A percentile compares a stretch with the other conserved stretches of the same genome.
Evolutionary conservation across 2,113 vertebrate genomes (phyloP).

Genomic region (Grammomys dolichurus): DNA sequence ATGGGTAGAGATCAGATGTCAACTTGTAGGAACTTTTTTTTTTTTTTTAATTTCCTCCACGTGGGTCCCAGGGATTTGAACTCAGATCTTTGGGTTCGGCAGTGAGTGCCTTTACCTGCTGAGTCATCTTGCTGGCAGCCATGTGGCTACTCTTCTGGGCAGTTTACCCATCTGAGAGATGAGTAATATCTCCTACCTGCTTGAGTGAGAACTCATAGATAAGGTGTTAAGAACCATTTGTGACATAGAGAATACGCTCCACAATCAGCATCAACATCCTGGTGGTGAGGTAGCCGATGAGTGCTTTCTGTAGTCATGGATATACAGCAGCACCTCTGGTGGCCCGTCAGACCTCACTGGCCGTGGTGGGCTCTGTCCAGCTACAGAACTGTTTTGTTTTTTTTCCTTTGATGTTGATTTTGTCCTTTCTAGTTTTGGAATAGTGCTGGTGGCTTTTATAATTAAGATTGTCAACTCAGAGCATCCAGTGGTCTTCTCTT

Average conservation of each 20-base stretch:
- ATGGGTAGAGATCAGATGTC: neutral
- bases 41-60: neutral
- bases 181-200: neutral
- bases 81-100: neutral
- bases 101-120: neutral
- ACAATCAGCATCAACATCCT: neutral
- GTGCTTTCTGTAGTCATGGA: neutral
- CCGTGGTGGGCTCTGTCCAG: neutral
- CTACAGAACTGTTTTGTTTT: neutral
- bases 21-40: neutral
- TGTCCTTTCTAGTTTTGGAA: neutral
- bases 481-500: neutral
- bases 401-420: neutral
- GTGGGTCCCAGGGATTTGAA: neutral
- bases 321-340: neutral
- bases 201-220: neutral
- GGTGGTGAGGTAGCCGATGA: neutral
- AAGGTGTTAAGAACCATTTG: neutral
- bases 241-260: neutral
- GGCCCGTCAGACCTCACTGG: neutral
- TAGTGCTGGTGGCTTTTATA: neutral
- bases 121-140: neutral
- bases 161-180: conserved; percentile 17
- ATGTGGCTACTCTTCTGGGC: neutral
- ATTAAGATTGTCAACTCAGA: neutral